Evolutionary conservation across 2,797 vertebrate genomes (phyloP).

Genomic region (Premnoplex brunnescens): DNA sequence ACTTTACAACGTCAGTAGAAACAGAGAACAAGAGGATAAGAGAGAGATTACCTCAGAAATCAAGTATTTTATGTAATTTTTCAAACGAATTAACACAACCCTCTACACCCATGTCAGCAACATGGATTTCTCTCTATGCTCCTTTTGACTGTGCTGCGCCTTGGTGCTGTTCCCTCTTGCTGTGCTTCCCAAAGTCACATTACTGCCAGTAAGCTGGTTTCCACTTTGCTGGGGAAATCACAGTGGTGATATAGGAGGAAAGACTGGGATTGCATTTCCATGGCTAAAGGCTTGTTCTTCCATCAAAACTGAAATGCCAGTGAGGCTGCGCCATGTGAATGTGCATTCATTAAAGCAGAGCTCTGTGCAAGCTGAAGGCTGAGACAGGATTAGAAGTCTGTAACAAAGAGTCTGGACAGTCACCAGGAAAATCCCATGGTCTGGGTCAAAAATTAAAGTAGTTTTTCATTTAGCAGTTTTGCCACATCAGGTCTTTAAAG

Average conservation of each 20-base stretch:
- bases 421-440: neutral
- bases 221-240: neutral
- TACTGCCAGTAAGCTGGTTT: neutral
- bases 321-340: neutral
- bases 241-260: neutral
- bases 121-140: neutral
- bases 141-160: neutral
- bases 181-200: neutral
- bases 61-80: neutral
- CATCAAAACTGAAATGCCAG: neutral
- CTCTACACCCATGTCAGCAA: neutral
- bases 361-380: neutral
- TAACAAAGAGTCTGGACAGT: neutral
- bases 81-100: neutral
- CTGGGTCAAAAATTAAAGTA: neutral
- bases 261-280: neutral
- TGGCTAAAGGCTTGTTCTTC: neutral
- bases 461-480: neutral
- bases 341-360: neutral
- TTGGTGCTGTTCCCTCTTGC: neutral
- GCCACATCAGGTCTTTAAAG: neutral
- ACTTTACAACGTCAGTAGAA: neutral
- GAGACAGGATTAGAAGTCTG: neutral
- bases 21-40: neutral
- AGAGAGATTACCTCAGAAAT: neutral